Conservation (phyloP, 1,140 invertebrate species). For the Thaumatotibia leucotreta region DNA sequence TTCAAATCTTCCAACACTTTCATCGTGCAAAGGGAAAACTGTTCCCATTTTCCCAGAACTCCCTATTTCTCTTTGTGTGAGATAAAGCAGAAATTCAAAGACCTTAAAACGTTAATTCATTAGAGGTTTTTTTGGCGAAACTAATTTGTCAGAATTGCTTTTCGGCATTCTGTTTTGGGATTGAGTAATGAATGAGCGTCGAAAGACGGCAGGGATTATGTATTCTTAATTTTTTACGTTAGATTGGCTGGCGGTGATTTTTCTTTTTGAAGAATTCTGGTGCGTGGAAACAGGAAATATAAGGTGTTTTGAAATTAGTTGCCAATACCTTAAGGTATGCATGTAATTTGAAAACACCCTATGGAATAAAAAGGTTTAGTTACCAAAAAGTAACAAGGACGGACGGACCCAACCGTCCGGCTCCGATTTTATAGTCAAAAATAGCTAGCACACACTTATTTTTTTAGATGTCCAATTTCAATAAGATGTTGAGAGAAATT, state of each 20-base stretch:
- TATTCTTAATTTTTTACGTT: background rate
- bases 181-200: background rate
- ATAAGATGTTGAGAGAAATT: too few relatives aligned
- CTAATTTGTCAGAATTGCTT: constrained; percentile 13
- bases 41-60: background rate
- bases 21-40: background rate
- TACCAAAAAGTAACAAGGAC: too few relatives aligned
- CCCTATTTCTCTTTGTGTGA: background rate
- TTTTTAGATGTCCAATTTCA: too few relatives aligned
- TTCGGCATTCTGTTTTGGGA: background rate
- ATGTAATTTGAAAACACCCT: too few relatives aligned
- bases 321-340: too few relatives aligned
- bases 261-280: background rate
- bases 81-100: background rate
- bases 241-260: background rate
- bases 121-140: constrained; percentile 6
- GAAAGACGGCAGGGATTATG: background rate
- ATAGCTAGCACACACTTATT: too few relatives aligned
- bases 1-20: background rate
- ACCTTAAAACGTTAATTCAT: constrained; percentile 9
- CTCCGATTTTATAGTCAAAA: too few relatives aligned
- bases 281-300: too few relatives aligned
- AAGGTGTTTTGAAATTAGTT: too few relatives aligned
- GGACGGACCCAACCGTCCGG: too few relatives aligned
- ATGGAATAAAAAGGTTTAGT: too few relatives aligned